Evolutionary conservation across 1,140 invertebrate species (phyloP).

Genomic region (Eciton burchellii): DNA sequence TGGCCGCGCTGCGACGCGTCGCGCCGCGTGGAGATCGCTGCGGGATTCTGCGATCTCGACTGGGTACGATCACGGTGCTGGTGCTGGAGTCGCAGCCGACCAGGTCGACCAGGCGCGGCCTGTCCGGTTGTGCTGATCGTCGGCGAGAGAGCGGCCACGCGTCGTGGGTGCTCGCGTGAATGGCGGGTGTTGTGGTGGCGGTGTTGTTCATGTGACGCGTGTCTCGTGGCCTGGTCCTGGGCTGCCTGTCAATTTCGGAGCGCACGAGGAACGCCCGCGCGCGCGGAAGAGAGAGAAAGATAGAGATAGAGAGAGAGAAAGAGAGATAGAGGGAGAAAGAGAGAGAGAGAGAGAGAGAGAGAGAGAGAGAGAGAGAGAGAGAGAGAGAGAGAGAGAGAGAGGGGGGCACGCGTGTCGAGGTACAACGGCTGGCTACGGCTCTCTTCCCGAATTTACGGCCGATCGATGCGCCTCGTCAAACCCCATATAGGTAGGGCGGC

Average conservation of each 20-base stretch:
- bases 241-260: slow-evolving; percentile 61
- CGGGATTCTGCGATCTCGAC: slow-evolving; percentile 25
- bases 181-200: slow-evolving; percentile 60
- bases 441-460: slow-evolving; percentile 5
- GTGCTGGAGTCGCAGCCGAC: background rate
- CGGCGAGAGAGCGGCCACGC: slow-evolving; percentile 44
- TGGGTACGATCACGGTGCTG: slow-evolving; percentile 7
- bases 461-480: slow-evolving; percentile 22
- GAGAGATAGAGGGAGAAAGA: too few relatives aligned
- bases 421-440: background rate
- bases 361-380: too few relatives aligned
- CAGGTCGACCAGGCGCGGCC: slow-evolving; percentile 19
- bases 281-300: too few relatives aligned
- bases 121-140: slow-evolving; percentile 11
- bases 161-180: slow-evolving; percentile 54
- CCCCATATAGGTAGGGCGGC: slow-evolving; percentile 21
- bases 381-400: too few relatives aligned
- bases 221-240: slow-evolving; percentile 34
- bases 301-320: too few relatives aligned
- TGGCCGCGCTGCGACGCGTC: slow-evolving; percentile 1
- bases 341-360: background rate
- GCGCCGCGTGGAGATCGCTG: slow-evolving; percentile 25
- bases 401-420: background rate
- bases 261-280: background rate
- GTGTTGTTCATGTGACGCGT: slow-evolving; percentile 63